Percentiles rank a stretch among this genome's conserved stretches.
These are phyloP conservation scores for Chaetogeoica ovagalla DNA, from an alignment of 2,888 invertebrate species.

Conservation along the genomic window DNA sequence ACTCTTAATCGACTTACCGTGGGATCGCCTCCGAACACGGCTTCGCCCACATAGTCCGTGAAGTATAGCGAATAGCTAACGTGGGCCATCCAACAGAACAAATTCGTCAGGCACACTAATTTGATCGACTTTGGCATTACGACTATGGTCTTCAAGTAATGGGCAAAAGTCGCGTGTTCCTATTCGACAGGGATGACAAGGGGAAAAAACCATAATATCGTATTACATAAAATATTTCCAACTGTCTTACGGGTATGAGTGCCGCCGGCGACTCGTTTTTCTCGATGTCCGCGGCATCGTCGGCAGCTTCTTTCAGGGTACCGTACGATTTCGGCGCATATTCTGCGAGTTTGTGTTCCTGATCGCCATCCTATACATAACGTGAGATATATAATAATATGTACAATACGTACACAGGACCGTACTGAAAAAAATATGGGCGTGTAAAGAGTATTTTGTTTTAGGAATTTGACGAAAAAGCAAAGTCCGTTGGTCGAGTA, in stretches of 20 bases:
- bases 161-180: constrained; percentile 57
- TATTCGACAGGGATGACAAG: background rate
- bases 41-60: constrained; percentile 93
- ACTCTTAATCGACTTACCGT: constrained; percentile 62
- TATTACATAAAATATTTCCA: background rate
- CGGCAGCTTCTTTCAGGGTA: constrained; percentile 24
- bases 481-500: too few relatives aligned
- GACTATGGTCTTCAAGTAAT: constrained; percentile 87
- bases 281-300: constrained; percentile 30
- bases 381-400: background rate
- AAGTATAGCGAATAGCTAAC: constrained; percentile 96
- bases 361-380: constrained; percentile 15
- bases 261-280: constrained; percentile 40
- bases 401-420: background rate
- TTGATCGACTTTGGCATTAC: constrained; percentile 86
- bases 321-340: constrained; percentile 35
- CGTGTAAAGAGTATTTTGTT: too few relatives aligned
- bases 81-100: constrained; percentile 98
- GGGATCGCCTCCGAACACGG: constrained; percentile 87
- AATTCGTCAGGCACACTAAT: constrained; percentile 86
- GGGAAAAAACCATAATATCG: background rate
- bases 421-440: background rate
- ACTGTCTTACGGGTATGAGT: constrained; percentile 16
- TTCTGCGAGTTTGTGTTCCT: constrained; percentile 28
- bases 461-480: too few relatives aligned